phyloP scores from a whole-genome alignment of 2,888 invertebrate species.

The Drosophila atripex region DNA sequence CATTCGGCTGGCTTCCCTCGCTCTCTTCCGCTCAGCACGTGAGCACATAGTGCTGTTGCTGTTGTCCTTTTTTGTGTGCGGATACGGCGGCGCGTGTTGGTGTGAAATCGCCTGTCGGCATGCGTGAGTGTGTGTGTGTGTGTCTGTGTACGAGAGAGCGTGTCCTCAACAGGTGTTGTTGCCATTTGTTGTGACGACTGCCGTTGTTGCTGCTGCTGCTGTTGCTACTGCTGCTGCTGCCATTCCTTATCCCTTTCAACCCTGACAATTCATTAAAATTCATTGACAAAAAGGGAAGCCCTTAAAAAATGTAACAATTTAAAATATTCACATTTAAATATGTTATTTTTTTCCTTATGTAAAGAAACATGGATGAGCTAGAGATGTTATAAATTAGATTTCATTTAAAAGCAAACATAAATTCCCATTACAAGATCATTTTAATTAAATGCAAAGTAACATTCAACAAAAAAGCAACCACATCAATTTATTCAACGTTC shows the following conservation, averaged over 20 bases:
- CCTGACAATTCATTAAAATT: constrained; percentile 46
- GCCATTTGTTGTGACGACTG: constrained; percentile 57
- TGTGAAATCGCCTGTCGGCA: constrained; percentile 40
- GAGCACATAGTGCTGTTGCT: constrained; percentile 61
- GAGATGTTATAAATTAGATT: constrained; percentile 25
- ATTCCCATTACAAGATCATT: constrained; percentile 50
- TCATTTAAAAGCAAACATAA: constrained; percentile 16
- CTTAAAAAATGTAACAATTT: background rate
- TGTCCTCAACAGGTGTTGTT: constrained; percentile 71
- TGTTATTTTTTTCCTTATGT: background rate
- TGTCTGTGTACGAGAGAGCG: constrained; percentile 21
- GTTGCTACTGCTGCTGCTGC: background rate
- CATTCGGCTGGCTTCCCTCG: constrained; percentile 23
- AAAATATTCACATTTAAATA: background rate
- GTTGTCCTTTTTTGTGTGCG: constrained; percentile 64
- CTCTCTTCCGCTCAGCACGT: constrained; percentile 35
- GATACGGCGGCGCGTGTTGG: constrained; percentile 62
- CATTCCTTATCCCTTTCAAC: constrained; percentile 27
- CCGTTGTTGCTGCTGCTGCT: constrained; percentile 6
- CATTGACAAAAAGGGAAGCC: constrained; percentile 39
- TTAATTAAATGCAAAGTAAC: constrained; percentile 39
- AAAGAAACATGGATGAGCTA: no score
- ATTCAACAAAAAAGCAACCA: constrained; percentile 51
- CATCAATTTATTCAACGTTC: constrained; percentile 50
- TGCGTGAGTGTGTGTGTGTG: constrained; percentile 28